A percentile compares a stretch with the other conserved stretches of the same genome.
Evolutionary conservation across 2,113 vertebrate species (phyloP).

Genomic region (Empidonax traillii): DNA sequence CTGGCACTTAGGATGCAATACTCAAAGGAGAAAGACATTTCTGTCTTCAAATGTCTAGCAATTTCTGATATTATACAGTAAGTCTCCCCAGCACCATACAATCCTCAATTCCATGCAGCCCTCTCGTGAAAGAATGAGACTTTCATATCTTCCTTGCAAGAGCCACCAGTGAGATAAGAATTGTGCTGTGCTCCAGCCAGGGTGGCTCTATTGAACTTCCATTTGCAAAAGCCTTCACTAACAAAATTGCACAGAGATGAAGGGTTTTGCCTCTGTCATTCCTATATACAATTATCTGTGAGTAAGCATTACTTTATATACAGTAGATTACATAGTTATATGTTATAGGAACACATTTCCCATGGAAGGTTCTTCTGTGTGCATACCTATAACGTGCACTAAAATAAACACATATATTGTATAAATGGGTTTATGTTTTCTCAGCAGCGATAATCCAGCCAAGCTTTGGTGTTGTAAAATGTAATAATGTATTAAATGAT

Average conservation of each 20-base stretch:
- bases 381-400: constrained; percentile 9
- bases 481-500: not conserved
- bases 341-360: not conserved
- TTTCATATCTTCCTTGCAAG: constrained; percentile 64
- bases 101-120: constrained; percentile 61
- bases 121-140: constrained; percentile 65
- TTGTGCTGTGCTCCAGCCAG: constrained; percentile 34
- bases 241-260: constrained; percentile 53
- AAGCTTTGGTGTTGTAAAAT: not conserved
- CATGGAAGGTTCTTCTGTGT: not conserved
- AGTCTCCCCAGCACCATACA: constrained; percentile 62
- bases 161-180: constrained; percentile 62
- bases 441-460: not conserved
- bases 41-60: constrained; percentile 74
- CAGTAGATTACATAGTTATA: not conserved
- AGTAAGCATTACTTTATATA: constrained; percentile 21
- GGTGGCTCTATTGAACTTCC: constrained; percentile 46
- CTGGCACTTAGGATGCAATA: constrained; percentile 78
- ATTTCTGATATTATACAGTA: constrained; percentile 73
- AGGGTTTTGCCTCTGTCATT: not conserved
- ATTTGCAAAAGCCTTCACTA: constrained; percentile 51
- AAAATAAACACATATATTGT: constrained; percentile 26
- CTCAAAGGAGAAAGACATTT: constrained; percentile 79
- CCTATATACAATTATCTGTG: constrained; percentile 28
- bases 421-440: constrained; percentile 5